These are phyloP conservation scores for Acromyrmex echinatior DNA, from an alignment of 1,140 invertebrate species.

Conservation along the genomic window DNA sequence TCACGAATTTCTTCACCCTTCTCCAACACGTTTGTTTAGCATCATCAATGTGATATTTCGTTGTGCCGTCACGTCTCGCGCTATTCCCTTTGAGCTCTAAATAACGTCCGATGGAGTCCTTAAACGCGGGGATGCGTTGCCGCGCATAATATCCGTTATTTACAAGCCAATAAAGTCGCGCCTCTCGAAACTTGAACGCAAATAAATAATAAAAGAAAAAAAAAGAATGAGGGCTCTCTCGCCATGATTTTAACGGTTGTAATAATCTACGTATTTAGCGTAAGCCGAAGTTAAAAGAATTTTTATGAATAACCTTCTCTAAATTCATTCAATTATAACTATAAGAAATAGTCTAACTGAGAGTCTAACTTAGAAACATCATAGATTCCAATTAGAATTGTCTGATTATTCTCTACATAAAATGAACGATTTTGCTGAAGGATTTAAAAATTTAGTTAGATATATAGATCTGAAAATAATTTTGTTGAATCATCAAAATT, in stretches of 20 bases:
- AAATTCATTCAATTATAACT: background rate
- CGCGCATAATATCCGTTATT: constrained; percentile 56
- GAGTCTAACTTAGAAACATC: no score
- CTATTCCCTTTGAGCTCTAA: constrained; percentile 52
- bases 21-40: background rate
- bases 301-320: constrained; percentile 1
- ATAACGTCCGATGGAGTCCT: constrained; percentile 54
- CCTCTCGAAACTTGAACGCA: constrained; percentile 45
- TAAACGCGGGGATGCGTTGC: constrained; percentile 49
- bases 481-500: no score
- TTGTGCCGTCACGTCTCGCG: constrained; percentile 26
- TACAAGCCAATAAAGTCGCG: constrained; percentile 57
- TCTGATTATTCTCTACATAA: no score
- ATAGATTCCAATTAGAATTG: no score
- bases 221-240: background rate
- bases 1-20: background rate
- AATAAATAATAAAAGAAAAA: constrained; percentile 23
- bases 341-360: background rate
- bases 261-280: constrained; percentile 37
- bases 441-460: no score
- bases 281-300: constrained; percentile 22
- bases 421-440: no score
- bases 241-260: background rate
- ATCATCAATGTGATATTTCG: constrained; percentile 35
- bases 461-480: no score